phyloP scores from a whole-genome alignment of 2,888 invertebrate species.

The Strigamia crassipes region DNA sequence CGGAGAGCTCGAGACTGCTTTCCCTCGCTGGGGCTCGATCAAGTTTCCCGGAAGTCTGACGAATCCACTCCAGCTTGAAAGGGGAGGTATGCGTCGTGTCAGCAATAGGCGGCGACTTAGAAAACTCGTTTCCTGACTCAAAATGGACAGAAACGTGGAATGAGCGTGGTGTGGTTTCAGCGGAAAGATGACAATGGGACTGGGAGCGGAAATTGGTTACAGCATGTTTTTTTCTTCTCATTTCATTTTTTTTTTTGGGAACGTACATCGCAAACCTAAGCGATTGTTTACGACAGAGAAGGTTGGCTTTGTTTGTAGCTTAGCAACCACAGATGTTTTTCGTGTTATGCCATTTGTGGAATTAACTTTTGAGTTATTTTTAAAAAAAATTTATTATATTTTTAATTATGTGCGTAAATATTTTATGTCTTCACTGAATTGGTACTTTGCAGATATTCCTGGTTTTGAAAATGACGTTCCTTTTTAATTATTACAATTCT shows the following conservation, averaged over 20 bases:
- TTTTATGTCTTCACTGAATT: too few species aligned
- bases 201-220: conserved; percentile 29
- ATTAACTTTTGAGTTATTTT: background rate
- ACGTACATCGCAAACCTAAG: background rate
- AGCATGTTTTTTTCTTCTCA: background rate
- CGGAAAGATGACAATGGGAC: conserved; percentile 18
- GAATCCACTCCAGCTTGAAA: conserved; percentile 25
- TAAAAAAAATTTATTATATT: background rate
- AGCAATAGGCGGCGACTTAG: background rate
- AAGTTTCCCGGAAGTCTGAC: conserved; percentile 44
- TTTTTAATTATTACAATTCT: too few species aligned
- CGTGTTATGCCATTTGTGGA: too few species aligned
- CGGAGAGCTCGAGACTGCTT: conserved; percentile 19
- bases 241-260: background rate
- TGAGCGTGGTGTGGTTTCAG: background rate
- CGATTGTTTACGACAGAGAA: background rate
- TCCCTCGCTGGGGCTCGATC: conserved; percentile 10
- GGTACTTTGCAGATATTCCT: too few species aligned
- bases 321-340: background rate
- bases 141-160: background rate
- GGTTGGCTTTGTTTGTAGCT: background rate
- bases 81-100: background rate
- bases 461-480: too few species aligned
- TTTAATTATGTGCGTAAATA: too few species aligned
- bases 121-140: conserved; percentile 6